phyloP scores from a whole-genome alignment of 2,888 invertebrate species.

The Cantharis nigra region DNA sequence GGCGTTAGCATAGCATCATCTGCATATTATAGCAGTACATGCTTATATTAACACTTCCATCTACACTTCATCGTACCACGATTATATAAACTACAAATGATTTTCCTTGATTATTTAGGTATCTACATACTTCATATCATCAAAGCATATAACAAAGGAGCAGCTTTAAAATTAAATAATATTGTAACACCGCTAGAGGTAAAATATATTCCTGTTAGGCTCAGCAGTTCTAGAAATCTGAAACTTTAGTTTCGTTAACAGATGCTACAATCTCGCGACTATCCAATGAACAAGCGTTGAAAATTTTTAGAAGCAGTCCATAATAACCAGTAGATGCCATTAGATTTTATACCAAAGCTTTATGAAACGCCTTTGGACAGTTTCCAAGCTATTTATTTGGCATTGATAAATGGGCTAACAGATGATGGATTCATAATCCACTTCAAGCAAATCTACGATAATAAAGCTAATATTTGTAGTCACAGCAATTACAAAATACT shows the following conservation, averaged over 20 bases:
- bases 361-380: neutral
- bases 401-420: neutral
- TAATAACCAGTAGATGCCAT: neutral
- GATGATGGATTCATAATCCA: neutral
- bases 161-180: no score
- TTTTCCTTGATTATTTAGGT: neutral
- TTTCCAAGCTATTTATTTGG: neutral
- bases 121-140: neutral
- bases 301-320: neutral
- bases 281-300: neutral
- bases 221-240: neutral
- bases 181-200: neutral
- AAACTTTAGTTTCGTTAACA: neutral
- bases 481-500: neutral
- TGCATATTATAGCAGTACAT: neutral
- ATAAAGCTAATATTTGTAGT: neutral
- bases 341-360: neutral
- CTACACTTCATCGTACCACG: neutral
- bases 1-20: neutral
- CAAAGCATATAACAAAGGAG: neutral
- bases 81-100: neutral
- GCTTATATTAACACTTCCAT: neutral
- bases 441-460: neutral
- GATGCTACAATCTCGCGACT: neutral
- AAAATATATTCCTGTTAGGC: neutral